Evolutionary conservation across 2,113 vertebrate genomes (phyloP).

Genomic region (Patagioenas fasciata): DNA sequence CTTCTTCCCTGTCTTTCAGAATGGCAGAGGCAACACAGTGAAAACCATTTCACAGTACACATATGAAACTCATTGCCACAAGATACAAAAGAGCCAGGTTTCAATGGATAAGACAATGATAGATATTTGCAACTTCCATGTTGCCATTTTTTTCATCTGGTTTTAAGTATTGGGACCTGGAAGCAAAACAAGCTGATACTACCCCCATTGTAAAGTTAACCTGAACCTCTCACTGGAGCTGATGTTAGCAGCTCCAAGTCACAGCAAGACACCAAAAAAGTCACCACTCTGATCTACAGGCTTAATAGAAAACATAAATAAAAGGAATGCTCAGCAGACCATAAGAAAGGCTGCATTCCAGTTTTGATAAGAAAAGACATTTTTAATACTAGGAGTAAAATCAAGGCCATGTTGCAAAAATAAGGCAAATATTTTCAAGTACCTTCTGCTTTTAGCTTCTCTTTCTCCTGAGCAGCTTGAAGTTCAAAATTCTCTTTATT

Average conservation of each 20-base stretch:
- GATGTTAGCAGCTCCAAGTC: neutral
- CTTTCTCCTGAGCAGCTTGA: slow-evolving; percentile 88
- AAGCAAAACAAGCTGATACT: neutral
- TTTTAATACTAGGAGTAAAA: neutral
- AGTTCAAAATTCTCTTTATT: slow-evolving; percentile 93
- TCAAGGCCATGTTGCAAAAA: neutral
- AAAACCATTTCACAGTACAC: neutral
- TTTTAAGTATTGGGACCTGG: neutral
- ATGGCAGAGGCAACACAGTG: neutral
- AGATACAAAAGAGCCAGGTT: neutral
- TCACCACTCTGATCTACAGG: accelerated
- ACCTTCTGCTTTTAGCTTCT: slow-evolving; percentile 95
- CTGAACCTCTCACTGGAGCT: neutral
- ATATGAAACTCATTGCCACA: accelerated
- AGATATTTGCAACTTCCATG: neutral
- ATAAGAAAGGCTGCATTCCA: neutral
- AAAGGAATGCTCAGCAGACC: neutral
- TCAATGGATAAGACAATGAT: accelerated
- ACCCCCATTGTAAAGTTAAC: neutral
- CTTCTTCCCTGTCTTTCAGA: neutral
- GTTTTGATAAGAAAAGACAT: neutral
- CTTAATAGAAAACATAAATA: neutral
- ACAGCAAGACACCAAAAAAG: neutral
- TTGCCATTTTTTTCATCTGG: neutral
- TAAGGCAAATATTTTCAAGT: neutral